Conservation (phyloP, 2,797 vertebrate genomes). For the Notolepis coatsorum region DNA sequence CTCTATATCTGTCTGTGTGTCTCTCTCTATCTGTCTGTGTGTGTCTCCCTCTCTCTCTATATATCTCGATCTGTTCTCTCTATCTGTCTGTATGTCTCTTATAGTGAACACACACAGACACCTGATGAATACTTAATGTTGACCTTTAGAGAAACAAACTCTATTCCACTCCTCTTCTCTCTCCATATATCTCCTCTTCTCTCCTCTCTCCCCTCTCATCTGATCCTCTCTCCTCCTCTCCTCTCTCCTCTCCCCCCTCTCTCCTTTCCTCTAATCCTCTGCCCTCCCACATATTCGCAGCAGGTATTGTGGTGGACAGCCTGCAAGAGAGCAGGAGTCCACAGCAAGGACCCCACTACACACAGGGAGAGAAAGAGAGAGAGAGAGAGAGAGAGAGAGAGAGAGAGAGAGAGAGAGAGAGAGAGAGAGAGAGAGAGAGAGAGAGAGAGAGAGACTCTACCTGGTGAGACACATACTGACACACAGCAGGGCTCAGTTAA, state of each 20-base stretch:
- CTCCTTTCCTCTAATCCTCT: not conserved
- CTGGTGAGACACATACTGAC: no score
- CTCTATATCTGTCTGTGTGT: not conserved
- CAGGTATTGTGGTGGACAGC: slow-evolving; percentile 41
- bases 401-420: not conserved
- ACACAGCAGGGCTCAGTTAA: no score
- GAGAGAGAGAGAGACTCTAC: not conserved
- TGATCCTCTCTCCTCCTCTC: not conserved
- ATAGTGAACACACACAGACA: not conserved
- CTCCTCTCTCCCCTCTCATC: slow-evolving; percentile 10
- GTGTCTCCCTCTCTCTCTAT: no score
- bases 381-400: not conserved
- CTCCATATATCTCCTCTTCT: not conserved
- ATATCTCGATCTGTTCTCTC: not conserved
- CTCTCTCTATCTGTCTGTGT: not conserved
- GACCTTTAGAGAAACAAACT: not conserved
- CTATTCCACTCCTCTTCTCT: not conserved
- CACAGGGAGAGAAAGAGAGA: not conserved
- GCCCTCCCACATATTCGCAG: slow-evolving; percentile 38
- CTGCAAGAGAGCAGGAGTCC: slow-evolving; percentile 36
- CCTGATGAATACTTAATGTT: not conserved
- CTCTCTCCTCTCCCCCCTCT: not conserved
- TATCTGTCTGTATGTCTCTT: not conserved
- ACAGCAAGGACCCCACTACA: slow-evolving; percentile 14
- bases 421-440: not conserved